These are phyloP conservation scores for Mesocentrotus franciscanus DNA, from an alignment of 53 echinoderm and acorn worm species.

Conservation along the genomic window DNA sequence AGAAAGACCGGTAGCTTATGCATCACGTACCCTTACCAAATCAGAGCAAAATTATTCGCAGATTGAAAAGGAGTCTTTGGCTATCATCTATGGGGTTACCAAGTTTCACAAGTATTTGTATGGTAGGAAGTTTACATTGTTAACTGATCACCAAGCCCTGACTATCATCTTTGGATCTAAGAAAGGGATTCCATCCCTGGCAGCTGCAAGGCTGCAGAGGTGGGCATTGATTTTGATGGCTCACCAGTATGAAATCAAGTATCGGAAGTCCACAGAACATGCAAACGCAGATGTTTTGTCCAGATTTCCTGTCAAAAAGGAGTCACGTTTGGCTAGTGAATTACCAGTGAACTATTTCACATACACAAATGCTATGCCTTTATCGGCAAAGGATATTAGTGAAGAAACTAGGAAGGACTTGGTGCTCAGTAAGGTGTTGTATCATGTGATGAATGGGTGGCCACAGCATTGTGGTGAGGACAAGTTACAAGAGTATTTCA, in stretches of 20 bases:
- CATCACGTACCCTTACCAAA: constrained; percentile 62
- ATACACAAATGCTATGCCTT: constrained; percentile 13
- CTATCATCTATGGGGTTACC: too few relatives aligned
- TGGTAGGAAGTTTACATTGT: too few relatives aligned
- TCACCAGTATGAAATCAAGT: too few relatives aligned
- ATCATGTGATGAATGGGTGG: constrained; percentile 68
- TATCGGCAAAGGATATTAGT: not conserved
- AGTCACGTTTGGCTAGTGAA: constrained; percentile 65
- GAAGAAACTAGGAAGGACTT: constrained; percentile 69
- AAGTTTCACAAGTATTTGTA: too few relatives aligned
- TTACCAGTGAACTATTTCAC: constrained; percentile 61
- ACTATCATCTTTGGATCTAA: too few relatives aligned
- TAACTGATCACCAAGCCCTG: too few relatives aligned
- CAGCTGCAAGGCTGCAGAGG: too few relatives aligned
- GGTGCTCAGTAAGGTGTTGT: constrained; percentile 57
- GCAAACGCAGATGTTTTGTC: constrained; percentile 68
- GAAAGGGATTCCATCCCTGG: too few relatives aligned
- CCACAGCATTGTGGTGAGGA: constrained; percentile 57
- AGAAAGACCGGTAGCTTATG: constrained; percentile 71
- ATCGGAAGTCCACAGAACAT: too few relatives aligned
- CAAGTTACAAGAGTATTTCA: not conserved
- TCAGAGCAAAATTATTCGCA: constrained; percentile 74
- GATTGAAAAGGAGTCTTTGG: too few relatives aligned
- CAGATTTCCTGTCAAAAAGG: constrained; percentile 60
- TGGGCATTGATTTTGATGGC: too few relatives aligned